phyloP scores from a whole-genome alignment of 2,797 vertebrate species.

The Girardinus metallicus region DNA sequence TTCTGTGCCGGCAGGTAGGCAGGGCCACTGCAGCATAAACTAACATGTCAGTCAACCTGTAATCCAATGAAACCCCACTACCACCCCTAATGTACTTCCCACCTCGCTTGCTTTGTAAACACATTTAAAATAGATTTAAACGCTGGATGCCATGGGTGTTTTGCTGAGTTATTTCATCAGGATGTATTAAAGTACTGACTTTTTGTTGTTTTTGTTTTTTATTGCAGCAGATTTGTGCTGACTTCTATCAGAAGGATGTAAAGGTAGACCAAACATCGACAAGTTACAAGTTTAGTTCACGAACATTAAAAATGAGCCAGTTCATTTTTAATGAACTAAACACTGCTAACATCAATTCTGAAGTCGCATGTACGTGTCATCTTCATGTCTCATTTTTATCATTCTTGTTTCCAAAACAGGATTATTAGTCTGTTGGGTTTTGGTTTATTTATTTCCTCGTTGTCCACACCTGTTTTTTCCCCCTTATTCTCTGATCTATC shows the following conservation, averaged over 20 bases:
- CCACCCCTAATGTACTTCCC: not conserved
- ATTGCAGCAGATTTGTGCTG: not conserved
- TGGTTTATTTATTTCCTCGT: not conserved
- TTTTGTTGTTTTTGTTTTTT: not conserved
- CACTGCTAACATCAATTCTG: not conserved
- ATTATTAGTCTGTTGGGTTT: not conserved
- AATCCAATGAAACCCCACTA: constrained; percentile 19
- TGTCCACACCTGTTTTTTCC: not conserved
- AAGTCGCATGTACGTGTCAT: not conserved
- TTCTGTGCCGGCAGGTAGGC: constrained; percentile 48
- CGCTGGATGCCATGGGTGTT: not conserved
- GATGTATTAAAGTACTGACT: not conserved
- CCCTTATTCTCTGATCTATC: too few relatives aligned
- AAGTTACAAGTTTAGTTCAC: not conserved
- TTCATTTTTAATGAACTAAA: not conserved
- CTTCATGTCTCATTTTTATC: not conserved
- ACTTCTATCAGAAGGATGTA: not conserved
- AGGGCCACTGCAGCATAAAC: constrained; percentile 35
- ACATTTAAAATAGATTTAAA: constrained; percentile 31
- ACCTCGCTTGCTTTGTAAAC: constrained; percentile 9
- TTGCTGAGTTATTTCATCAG: not conserved
- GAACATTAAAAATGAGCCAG: not conserved
- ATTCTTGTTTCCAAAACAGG: not conserved
- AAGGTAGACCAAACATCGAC: not conserved
- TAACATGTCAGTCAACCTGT: constrained; percentile 41